Base-by-base conservation (phyloP, 2,797 vertebrate genomes). In the Menidia menidia region DNA sequence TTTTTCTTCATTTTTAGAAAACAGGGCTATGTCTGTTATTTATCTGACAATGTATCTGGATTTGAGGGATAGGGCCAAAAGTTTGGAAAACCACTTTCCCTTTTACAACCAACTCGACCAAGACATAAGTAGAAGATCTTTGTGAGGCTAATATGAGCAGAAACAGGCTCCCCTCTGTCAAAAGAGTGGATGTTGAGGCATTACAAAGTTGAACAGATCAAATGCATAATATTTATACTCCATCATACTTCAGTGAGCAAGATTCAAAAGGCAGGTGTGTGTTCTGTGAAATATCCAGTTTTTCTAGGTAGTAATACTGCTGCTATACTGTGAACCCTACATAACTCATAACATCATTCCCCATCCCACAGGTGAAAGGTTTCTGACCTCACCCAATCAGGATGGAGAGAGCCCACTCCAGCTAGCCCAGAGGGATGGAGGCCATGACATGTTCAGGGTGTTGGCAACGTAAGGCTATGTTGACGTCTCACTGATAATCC, bases 341-440 rank as follows among this genome's bases (percentile, higher is more conserved):
- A 4, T 50, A 71, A 59, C 86, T 3, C 90, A 88, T 50, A 96
- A 96, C 87, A 88, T 97, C 30, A 80, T 94, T 78, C 88, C 83
- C 65, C 93, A 95, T 42, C 94, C 94, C 16, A 90, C 92, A 78
- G 93, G 94, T 64, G 88, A 83, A 9, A 91, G 86, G 77, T 89
- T 92, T 16, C 32, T 94, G 82, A 73, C 78, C 19, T 71, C 91
- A 61, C 87, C 91, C 77, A 93, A 94, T 25, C 88, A 94, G 82
- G 95, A 96, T 13, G 95, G 92, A 42, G 87, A 91, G 60, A 94
- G 93, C 0, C 93, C 89, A 0, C 77, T 95, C 42, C 93, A 94
- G 65, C 89, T 96, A 75, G 93, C 95, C 61, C 84, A 94, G 60
- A 91, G 57, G 57, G 84, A 89, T 0, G 88, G 93, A 56, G 89